Evolutionary conservation across 2,797 vertebrate species (phyloP).

Genomic region (Enteromius anoplus): DNA sequence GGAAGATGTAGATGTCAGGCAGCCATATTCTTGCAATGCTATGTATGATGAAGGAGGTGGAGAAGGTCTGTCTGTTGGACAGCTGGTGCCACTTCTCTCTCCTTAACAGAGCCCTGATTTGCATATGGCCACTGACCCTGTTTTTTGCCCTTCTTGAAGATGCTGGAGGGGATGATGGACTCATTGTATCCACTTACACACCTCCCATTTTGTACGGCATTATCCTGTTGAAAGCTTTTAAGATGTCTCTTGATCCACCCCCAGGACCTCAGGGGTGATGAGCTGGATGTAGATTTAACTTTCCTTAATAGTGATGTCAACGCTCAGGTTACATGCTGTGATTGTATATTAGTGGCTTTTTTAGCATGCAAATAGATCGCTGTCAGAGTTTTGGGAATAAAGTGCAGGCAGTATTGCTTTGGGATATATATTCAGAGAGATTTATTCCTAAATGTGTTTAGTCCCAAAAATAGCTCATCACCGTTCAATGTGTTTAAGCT

Average conservation of each 20-base stretch:
- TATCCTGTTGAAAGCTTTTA: background rate
- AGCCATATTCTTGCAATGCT: background rate
- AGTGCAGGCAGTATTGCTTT: conserved; percentile 13
- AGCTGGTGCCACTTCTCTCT: conserved; percentile 63
- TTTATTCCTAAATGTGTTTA: conserved; percentile 4
- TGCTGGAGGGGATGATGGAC: conserved; percentile 52
- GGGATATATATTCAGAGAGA: background rate
- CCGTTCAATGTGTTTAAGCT: conserved; percentile 18
- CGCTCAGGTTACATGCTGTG: background rate
- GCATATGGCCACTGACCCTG: conserved; percentile 64
- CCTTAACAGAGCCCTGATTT: conserved; percentile 60
- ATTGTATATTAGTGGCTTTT: background rate
- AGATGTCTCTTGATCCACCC: background rate
- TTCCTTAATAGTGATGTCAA: background rate
- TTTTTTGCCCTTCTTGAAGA: conserved; percentile 33
- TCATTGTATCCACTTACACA: conserved; percentile 29
- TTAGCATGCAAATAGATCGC: background rate
- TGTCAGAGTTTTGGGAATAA: background rate
- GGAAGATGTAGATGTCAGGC: conserved; percentile 12
- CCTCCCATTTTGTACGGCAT: conserved; percentile 11
- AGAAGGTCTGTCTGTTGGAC: conserved; percentile 55
- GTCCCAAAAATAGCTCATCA: background rate
- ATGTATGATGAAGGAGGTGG: conserved; percentile 42
- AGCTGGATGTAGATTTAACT: conserved; percentile 34
- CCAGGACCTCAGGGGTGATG: background rate